Conservation (phyloP, 1,140 invertebrate species). For the Sarcophaga peregrina region DNA sequence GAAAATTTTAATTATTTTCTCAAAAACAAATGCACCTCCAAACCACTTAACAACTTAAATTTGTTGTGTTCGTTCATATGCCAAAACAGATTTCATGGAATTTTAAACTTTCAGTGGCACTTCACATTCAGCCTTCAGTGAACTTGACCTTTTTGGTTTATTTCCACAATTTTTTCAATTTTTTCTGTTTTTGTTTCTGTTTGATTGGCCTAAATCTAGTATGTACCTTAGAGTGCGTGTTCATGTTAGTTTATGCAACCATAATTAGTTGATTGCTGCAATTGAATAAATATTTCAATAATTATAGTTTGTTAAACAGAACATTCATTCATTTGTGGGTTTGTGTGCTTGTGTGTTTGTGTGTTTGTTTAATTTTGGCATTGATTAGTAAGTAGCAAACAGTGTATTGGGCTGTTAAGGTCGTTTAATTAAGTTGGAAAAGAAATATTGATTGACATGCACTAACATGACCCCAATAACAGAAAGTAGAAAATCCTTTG, state of each 20-base stretch:
- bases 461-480: neutral
- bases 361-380: too few relatives aligned
- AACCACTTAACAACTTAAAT: too few relatives aligned
- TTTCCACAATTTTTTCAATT: too few relatives aligned
- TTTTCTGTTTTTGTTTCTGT: too few relatives aligned
- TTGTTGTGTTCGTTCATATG: too few relatives aligned
- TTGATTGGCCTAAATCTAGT: too few relatives aligned
- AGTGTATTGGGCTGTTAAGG: neutral
- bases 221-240: neutral
- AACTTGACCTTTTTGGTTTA: too few relatives aligned
- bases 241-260: neutral
- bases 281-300: neutral
- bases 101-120: neutral
- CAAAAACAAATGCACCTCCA: neutral
- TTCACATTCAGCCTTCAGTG: too few relatives aligned
- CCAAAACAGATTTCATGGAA: neutral
- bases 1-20: constrained; percentile 10
- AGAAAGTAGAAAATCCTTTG: too few relatives aligned
- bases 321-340: neutral
- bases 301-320: neutral
- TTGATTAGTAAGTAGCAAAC: too few relatives aligned
- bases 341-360: too few relatives aligned
- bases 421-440: neutral
- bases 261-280: neutral
- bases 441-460: neutral